phyloP scores from a whole-genome alignment of 2,113 vertebrate species.

The Procavia capensis region DNA sequence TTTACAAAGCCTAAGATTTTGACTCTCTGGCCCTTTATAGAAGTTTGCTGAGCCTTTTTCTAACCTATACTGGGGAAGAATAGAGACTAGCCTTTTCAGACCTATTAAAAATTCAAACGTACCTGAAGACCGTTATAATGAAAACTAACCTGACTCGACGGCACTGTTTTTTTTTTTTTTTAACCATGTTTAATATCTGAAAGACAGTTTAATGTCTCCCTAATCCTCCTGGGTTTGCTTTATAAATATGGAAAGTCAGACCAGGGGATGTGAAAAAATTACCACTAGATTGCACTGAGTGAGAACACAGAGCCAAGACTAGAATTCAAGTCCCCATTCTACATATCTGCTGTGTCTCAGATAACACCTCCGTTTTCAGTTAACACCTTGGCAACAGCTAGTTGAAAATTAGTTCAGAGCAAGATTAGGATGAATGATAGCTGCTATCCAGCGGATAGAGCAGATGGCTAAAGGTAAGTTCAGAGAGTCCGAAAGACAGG shows the following conservation, averaged over 20 bases:
- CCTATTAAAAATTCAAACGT: not conserved
- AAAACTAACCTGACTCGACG: too few relatives aligned
- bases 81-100: not conserved
- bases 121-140: not conserved
- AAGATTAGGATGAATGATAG: not conserved
- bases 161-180: too few relatives aligned
- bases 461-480: not conserved
- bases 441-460: not conserved
- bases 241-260: conserved; percentile 1
- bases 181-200: not conserved
- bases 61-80: not conserved
- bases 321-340: not conserved
- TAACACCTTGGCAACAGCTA: not conserved
- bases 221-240: not conserved
- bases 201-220: not conserved
- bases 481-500: not conserved
- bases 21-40: not conserved
- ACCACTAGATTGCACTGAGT: not conserved
- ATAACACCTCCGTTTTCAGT: not conserved
- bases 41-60: not conserved
- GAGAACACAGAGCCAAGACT: not conserved
- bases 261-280: not conserved
- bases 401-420: not conserved
- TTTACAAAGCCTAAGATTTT: not conserved
- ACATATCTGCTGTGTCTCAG: not conserved